Evolutionary conservation across 2,113 vertebrate genomes (phyloP), one percentile per base, ranked within the genome.

Genomic region (Podarcis muralis): DNA sequence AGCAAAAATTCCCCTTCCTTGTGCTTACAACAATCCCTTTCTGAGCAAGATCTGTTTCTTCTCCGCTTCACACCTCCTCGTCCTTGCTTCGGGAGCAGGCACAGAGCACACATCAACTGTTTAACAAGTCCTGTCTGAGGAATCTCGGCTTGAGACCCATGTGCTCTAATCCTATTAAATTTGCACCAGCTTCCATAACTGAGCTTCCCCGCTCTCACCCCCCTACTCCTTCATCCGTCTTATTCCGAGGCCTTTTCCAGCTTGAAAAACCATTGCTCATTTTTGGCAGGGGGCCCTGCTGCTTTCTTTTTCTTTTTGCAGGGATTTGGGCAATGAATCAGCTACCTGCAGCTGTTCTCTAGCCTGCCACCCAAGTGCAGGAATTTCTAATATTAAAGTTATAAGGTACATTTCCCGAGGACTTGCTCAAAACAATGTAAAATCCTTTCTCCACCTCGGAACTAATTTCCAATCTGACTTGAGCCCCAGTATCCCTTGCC

Each of bases 281-380:
- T 88, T 90, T 88, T 95, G 94, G 95, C 91, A 88, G 62, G 80
- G 89, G 80, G 86, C 85, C 94, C 94, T 84, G n/a, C 87, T 83
- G 37, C 86, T 72, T 32, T 37, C 35, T 59, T 72, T 71, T 65
- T 66, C 23, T 35, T 74, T 87, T 85, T 87, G 79, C 92, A 90
- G 91, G 93, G 93, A 94, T 95, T 93, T 95, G 93, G 94, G 92
- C 93, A 93, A 83, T 83, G 92, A 94, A 93, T 96, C 95, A 94
- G 95, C 95, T 95, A 95, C 95, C 94, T 96, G 94, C 96, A 96
- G 95, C 94, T 96, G 94, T 94, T 94, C 93, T 91, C 87, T 1
- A 76, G 79, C 89, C 90, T 96, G 95, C 95, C 95, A 95, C 94
- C 95, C 95, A 95, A 91, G 86, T 90, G 84, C 93, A 95, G 94